These are phyloP conservation scores for Bicyclus anynana DNA, from an alignment of 1,140 invertebrate species.

Conservation along the genomic window DNA sequence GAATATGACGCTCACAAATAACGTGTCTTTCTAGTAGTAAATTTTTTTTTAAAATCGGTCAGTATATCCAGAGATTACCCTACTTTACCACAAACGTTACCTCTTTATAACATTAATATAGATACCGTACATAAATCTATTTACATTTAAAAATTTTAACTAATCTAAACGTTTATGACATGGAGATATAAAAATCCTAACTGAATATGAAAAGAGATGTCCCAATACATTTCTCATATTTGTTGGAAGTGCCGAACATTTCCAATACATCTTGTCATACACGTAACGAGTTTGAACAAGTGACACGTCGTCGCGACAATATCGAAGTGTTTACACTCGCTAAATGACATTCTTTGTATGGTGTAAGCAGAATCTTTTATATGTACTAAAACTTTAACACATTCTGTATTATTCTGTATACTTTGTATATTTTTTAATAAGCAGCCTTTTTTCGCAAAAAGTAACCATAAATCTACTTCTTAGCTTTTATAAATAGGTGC, in stretches of 20 bases:
- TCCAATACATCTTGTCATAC: constrained; percentile 7
- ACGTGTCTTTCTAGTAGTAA: too few relatives aligned
- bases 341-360: neutral
- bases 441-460: too few relatives aligned
- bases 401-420: neutral
- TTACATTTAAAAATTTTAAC: too few relatives aligned
- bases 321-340: neutral
- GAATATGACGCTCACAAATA: too few relatives aligned
- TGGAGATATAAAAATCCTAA: neutral
- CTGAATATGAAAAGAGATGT: neutral
- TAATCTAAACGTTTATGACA: neutral
- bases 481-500: too few relatives aligned
- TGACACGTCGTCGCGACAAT: neutral
- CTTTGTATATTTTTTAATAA: neutral
- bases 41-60: too few relatives aligned
- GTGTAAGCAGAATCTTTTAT: neutral
- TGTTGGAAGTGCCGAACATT: neutral
- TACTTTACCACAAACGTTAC: too few relatives aligned
- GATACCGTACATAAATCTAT: too few relatives aligned
- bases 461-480: too few relatives aligned
- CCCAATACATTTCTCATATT: neutral
- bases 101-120: too few relatives aligned
- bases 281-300: constrained; percentile 2
- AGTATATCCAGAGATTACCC: too few relatives aligned
- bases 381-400: neutral